Conservation (phyloP, 2,113 vertebrate genomes). For the Planiliza haematocheilus region DNA sequence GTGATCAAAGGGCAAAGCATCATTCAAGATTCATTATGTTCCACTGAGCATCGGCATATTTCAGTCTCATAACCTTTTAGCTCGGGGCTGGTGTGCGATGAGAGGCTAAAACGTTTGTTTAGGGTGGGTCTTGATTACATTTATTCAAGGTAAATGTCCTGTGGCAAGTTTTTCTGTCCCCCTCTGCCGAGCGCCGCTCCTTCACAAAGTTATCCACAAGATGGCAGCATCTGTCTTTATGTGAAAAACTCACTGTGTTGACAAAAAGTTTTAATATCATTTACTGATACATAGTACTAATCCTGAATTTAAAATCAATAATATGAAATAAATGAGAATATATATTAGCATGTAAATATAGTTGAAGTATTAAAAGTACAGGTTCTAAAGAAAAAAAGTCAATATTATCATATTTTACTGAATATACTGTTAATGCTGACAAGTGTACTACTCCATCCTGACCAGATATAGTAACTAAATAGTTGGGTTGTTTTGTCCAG, state of each 20-base stretch:
- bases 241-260: not conserved
- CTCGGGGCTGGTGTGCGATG: not conserved
- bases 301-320: too few species aligned
- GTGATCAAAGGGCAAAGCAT: conserved; percentile 57
- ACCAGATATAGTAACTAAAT: not conserved
- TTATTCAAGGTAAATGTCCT: not conserved
- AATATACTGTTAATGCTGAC: too few species aligned
- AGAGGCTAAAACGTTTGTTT: conserved; percentile 30
- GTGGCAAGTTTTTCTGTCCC: not conserved
- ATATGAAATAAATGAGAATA: too few species aligned
- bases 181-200: not conserved
- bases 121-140: not conserved
- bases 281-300: too few species aligned
- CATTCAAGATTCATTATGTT: conserved; percentile 51
- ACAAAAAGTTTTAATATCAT: too few species aligned
- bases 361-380: too few species aligned
- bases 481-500: not conserved
- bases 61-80: conserved; percentile 37
- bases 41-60: conserved; percentile 18
- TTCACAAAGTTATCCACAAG: conserved; percentile 62
- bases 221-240: conserved; percentile 68
- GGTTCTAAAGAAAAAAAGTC: too few species aligned
- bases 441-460: too few species aligned
- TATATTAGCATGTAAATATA: too few species aligned
- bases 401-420: too few species aligned